These are phyloP conservation scores for Calephelis nemesis DNA, from an alignment of 1,140 invertebrate species.

Conservation along the genomic window DNA sequence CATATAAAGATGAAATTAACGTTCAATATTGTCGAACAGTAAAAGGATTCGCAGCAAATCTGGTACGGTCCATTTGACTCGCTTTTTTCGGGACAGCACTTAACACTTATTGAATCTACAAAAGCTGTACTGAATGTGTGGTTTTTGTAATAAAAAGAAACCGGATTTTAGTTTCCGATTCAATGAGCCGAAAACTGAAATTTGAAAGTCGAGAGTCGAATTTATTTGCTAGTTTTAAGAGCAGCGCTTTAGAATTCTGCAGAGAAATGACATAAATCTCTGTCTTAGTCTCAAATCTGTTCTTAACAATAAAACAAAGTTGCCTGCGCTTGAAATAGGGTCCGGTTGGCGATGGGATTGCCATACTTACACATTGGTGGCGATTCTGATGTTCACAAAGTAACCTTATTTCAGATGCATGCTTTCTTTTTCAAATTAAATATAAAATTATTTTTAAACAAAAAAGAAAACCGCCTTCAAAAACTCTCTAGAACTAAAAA, in stretches of 20 bases:
- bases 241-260: neutral
- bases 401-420: too few relatives aligned
- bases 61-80: slow-evolving; percentile 14
- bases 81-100: slow-evolving; percentile 18
- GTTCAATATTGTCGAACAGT: slow-evolving; percentile 4
- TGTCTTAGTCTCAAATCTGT: too few relatives aligned
- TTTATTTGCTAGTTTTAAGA: neutral
- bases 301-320: too few relatives aligned
- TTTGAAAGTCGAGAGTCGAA: slow-evolving; percentile 1
- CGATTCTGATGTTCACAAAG: too few relatives aligned
- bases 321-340: too few relatives aligned
- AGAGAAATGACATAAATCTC: too few relatives aligned
- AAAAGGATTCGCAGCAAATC: slow-evolving; percentile 8
- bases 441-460: too few relatives aligned
- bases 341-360: too few relatives aligned
- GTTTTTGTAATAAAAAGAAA: slow-evolving; percentile 18
- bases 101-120: slow-evolving; percentile 17
- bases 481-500: too few relatives aligned
- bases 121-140: slow-evolving; percentile 14
- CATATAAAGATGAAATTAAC: slow-evolving; percentile 6
- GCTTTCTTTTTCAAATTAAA: too few relatives aligned
- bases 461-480: too few relatives aligned
- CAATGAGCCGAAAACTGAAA: slow-evolving; percentile 10
- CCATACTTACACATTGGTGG: too few relatives aligned
- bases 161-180: slow-evolving; percentile 16